phyloP scores from a whole-genome alignment of 1,140 invertebrate genomes.

The Lethrus apterus region DNA sequence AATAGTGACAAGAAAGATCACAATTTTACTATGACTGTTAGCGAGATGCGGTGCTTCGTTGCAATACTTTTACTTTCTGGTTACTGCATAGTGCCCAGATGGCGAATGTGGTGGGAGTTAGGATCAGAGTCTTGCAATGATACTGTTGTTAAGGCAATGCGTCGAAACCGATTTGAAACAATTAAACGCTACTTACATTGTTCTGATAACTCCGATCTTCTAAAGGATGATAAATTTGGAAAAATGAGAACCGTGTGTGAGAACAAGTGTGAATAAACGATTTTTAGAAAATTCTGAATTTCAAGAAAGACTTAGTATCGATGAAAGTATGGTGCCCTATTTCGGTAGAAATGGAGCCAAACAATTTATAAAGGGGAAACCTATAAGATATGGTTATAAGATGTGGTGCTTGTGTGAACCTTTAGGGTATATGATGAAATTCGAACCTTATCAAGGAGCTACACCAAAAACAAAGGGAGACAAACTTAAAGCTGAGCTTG shows the following conservation, averaged over 20 bases:
- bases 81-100: not conserved
- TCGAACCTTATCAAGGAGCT: slow-evolving; percentile 20
- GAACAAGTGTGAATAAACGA: slow-evolving; percentile 18
- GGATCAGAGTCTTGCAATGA: not conserved
- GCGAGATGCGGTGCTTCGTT: not conserved
- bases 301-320: slow-evolving; percentile 19
- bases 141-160: not conserved
- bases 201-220: slow-evolving; percentile 15
- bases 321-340: slow-evolving; percentile 23
- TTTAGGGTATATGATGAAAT: slow-evolving; percentile 19
- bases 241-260: slow-evolving; percentile 18
- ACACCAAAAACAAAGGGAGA: slow-evolving; percentile 19
- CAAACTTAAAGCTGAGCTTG: slow-evolving; percentile 20
- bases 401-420: slow-evolving; percentile 22
- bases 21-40: not conserved
- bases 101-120: not conserved
- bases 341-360: slow-evolving; percentile 19
- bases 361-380: slow-evolving; percentile 22
- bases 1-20: not conserved
- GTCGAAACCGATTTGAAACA: slow-evolving; percentile 17
- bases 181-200: slow-evolving; percentile 18
- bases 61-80: not conserved
- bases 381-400: slow-evolving; percentile 21
- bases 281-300: slow-evolving; percentile 13
- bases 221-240: slow-evolving; percentile 18